Conservation (phyloP, 2,113 vertebrate genomes). For the Barbus barbus region DNA sequence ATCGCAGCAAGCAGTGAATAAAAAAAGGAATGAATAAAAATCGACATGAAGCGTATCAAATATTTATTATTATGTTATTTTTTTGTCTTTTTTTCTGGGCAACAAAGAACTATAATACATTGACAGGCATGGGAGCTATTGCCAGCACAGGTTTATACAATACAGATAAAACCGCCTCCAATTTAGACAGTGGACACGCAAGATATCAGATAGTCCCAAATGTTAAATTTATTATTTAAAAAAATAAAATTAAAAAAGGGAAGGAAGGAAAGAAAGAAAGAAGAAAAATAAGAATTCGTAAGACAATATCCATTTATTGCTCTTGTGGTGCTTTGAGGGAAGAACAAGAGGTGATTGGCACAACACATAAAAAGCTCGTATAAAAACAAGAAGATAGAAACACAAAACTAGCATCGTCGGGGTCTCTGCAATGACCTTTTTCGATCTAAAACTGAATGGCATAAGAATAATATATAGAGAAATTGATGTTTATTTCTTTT, state of each 20-base stretch:
- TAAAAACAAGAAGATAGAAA: conserved; percentile 79
- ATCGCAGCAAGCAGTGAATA: conserved; percentile 88
- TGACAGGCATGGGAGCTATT: conserved; percentile 98
- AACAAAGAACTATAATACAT: conserved; percentile 99
- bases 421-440: conserved; percentile 76
- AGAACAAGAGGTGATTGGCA: conserved; percentile 87
- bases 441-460: conserved; percentile 85
- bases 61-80: conserved; percentile 94
- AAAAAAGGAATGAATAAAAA: conserved; percentile 89
- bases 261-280: conserved; percentile 44
- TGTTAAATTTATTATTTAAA: conserved; percentile 78
- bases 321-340: conserved; percentile 88
- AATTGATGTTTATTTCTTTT: conserved; percentile 86
- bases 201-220: conserved; percentile 91
- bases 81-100: conserved; percentile 94
- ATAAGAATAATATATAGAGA: conserved; percentile 88
- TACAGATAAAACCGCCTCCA: conserved; percentile 95
- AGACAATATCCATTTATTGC: conserved; percentile 97
- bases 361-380: conserved; percentile 84
- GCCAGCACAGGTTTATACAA: conserved; percentile 98
- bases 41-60: conserved; percentile 99
- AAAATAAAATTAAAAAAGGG: too few relatives aligned
- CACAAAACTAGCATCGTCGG: conserved; percentile 82
- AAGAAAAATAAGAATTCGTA: conserved; percentile 75
- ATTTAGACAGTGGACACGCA: conserved; percentile 92